These are phyloP conservation scores for Carassius auratus DNA, from an alignment of 2,113 vertebrate genomes.

Conservation along the genomic window DNA sequence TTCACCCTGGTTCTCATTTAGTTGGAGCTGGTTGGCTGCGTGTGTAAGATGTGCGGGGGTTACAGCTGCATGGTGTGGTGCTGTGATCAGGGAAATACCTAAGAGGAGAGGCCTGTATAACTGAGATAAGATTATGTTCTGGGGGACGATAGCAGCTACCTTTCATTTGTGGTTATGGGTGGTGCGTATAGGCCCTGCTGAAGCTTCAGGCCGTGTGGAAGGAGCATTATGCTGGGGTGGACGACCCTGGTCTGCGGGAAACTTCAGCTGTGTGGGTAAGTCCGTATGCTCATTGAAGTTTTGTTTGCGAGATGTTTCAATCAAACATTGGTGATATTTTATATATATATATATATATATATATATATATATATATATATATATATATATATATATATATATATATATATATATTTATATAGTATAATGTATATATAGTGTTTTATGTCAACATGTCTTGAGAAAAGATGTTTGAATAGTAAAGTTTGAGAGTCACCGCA, in stretches of 20 bases:
- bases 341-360: no score
- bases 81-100: constrained; percentile 66
- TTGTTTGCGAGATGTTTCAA: not conserved
- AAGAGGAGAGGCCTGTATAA: constrained; percentile 43
- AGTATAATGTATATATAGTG: no score
- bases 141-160: constrained; percentile 65
- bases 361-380: no score
- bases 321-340: not conserved
- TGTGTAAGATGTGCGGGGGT: constrained; percentile 43
- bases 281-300: not conserved
- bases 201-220: not conserved
- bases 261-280: constrained; percentile 69
- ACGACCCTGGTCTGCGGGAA: constrained; percentile 60
- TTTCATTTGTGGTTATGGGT: constrained; percentile 63
- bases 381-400: no score
- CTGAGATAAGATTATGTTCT: constrained; percentile 76
- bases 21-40: constrained; percentile 3
- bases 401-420: no score
- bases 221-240: constrained; percentile 69
- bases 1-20: not conserved
- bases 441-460: no score
- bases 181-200: constrained; percentile 64
- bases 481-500: no score
- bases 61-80: constrained; percentile 57
- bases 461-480: no score